A percentile compares a stretch with the other conserved stretches of the same genome.
phyloP scores from a whole-genome alignment of 2,797 vertebrate species.

The Merluccius polli region DNA sequence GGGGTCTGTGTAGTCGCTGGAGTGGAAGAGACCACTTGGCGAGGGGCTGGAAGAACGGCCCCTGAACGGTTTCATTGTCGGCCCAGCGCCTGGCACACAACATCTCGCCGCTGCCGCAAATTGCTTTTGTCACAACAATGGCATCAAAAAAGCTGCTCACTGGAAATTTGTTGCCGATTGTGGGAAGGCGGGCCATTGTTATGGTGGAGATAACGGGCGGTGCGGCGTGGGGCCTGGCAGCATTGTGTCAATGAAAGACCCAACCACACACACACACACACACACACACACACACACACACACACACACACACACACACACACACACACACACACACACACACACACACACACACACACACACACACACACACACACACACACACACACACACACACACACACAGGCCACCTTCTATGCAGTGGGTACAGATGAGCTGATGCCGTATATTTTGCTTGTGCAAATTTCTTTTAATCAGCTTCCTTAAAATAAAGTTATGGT shows the following conservation, averaged over 20 bases:
- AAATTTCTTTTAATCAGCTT: neutral
- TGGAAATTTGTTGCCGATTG: conserved; percentile 51
- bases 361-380: neutral
- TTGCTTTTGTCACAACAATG: conserved; percentile 63
- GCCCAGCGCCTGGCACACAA: conserved; percentile 26
- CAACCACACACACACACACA: conserved; percentile 29
- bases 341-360: neutral
- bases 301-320: neutral
- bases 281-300: conserved; percentile 5
- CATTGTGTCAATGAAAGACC: conserved; percentile 61
- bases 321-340: neutral
- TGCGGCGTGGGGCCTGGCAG: conserved; percentile 30
- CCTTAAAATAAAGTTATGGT: neutral
- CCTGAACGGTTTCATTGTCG: conserved; percentile 38
- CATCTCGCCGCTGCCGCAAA: conserved; percentile 25
- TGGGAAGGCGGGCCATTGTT: conserved; percentile 55
- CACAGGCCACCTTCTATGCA: neutral
- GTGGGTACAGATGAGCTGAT: neutral
- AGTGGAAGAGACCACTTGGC: conserved; percentile 37
- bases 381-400: neutral
- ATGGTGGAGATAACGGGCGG: conserved; percentile 54
- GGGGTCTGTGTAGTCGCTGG: conserved; percentile 39
- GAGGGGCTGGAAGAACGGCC: conserved; percentile 43
- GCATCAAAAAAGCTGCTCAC: conserved; percentile 51
- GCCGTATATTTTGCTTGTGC: neutral